phyloP scores from a whole-genome alignment of 2,888 invertebrate genomes.

The Drosophila anomalata region DNA sequence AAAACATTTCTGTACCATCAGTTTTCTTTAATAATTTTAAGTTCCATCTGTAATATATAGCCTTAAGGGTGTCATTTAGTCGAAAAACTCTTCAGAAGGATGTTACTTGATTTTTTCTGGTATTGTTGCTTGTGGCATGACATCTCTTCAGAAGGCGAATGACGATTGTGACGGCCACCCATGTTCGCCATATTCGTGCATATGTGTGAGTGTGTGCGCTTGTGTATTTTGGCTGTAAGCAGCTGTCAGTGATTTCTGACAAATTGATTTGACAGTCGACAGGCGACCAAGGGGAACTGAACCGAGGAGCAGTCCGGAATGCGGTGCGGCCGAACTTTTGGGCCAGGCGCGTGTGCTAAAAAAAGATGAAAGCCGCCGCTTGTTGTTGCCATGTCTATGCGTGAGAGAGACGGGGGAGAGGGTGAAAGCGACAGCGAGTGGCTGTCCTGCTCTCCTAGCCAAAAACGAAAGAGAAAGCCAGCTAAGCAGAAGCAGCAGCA shows the following conservation, averaged over 20 bases:
- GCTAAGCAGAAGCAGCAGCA: conserved; percentile 15
- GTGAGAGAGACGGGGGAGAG: conserved; percentile 41
- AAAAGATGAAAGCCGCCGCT: conserved; percentile 60
- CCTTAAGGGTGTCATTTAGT: conserved; percentile 21
- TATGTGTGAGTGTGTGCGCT: conserved; percentile 17
- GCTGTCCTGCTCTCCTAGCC: conserved; percentile 34
- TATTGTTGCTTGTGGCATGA: conserved; percentile 56
- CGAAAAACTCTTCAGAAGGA: conserved; percentile 1
- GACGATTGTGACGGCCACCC: conserved; percentile 35
- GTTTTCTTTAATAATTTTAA: neutral
- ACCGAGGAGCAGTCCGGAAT: conserved; percentile 4
- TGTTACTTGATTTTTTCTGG: conserved; percentile 14
- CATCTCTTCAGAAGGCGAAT: conserved; percentile 62
- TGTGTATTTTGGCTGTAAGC: conserved; percentile 78
- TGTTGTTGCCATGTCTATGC: conserved; percentile 54
- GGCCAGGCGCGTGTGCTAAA: conserved; percentile 72
- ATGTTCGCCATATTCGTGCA: conserved; percentile 30
- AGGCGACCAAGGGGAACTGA: conserved; percentile 57
- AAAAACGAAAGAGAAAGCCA: conserved; percentile 43
- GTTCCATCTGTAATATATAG: neutral
- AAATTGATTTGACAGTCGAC: conserved; percentile 82
- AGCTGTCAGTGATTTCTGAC: conserved; percentile 82
- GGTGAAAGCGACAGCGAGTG: conserved; percentile 3
- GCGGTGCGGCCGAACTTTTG: conserved; percentile 27
- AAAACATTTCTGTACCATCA: neutral